Conservation (phyloP, 2,888 invertebrate genomes). For the Drosophila paramelanica region DNA sequence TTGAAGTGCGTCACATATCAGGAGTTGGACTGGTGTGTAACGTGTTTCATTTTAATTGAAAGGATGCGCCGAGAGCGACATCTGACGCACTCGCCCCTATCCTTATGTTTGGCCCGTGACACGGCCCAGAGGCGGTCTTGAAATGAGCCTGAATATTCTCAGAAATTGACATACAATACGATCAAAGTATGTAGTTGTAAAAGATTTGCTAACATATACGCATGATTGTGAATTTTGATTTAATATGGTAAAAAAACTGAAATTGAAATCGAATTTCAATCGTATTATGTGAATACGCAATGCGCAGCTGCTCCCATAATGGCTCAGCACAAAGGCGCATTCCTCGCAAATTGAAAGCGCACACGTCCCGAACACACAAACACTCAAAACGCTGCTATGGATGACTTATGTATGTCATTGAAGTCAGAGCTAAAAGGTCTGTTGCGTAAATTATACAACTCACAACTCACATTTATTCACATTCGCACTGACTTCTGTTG, state of each 20-base stretch:
- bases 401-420: conserved; percentile 31
- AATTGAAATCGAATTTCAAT: conserved; percentile 50
- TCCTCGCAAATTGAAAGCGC: conserved; percentile 25
- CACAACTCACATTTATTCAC: conserved; percentile 47
- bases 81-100: conserved; percentile 30
- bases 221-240: conserved; percentile 54
- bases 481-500: conserved; percentile 4
- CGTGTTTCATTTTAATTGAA: conserved; percentile 74
- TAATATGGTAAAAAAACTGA: conserved; percentile 48
- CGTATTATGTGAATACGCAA: conserved; percentile 43
- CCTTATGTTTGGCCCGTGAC: not conserved
- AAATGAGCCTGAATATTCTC: conserved; percentile 26
- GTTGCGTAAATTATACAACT: conserved; percentile 66
- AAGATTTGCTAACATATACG: conserved; percentile 31
- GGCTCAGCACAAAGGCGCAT: conserved; percentile 12
- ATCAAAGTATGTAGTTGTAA: conserved; percentile 41
- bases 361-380: not conserved
- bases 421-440: conserved; percentile 39
- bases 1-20: conserved; percentile 30
- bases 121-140: conserved; percentile 1
- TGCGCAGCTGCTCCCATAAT: conserved; percentile 18
- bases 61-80: conserved; percentile 36
- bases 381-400: conserved; percentile 4
- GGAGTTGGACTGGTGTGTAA: conserved; percentile 12
- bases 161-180: conserved; percentile 43